phyloP scores from a whole-genome alignment of 2,797 vertebrate species.

The Mus spretus region DNA sequence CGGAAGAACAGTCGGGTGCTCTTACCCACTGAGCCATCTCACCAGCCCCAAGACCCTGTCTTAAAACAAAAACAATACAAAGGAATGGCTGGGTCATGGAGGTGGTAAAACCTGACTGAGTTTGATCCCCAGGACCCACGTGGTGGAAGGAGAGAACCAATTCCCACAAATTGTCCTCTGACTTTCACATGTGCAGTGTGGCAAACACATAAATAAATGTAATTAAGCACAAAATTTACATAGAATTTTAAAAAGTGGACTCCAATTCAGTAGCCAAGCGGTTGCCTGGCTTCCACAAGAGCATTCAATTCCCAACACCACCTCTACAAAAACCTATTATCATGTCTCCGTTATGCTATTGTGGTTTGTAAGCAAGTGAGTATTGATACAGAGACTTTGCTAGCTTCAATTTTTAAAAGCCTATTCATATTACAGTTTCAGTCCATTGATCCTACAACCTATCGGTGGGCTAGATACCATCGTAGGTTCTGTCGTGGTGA shows the following conservation, averaged over 20 bases:
- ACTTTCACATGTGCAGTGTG: too few species aligned
- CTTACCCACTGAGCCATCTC: too few species aligned
- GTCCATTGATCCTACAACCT: neutral
- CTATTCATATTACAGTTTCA: neutral
- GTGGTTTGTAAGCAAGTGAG: neutral
- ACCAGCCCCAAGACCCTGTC: neutral
- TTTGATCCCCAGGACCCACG: neutral
- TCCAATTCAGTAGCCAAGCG: too few species aligned
- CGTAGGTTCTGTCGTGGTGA: neutral
- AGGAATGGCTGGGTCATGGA: neutral
- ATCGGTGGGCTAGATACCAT: too few species aligned
- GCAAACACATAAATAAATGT: too few species aligned
- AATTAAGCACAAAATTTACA: neutral
- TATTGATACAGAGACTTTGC: neutral
- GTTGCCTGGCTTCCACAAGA: neutral
- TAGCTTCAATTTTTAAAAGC: neutral
- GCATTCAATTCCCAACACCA: neutral
- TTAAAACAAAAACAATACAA: neutral
- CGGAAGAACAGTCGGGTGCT: too few species aligned
- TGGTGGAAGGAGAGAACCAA: neutral
- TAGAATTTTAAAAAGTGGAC: neutral
- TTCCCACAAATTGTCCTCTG: neutral
- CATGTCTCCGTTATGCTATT: neutral
- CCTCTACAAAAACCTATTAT: neutral
- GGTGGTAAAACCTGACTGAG: neutral